Conservation (phyloP, 2,888 invertebrate genomes). For the Brenthis ino region DNA sequence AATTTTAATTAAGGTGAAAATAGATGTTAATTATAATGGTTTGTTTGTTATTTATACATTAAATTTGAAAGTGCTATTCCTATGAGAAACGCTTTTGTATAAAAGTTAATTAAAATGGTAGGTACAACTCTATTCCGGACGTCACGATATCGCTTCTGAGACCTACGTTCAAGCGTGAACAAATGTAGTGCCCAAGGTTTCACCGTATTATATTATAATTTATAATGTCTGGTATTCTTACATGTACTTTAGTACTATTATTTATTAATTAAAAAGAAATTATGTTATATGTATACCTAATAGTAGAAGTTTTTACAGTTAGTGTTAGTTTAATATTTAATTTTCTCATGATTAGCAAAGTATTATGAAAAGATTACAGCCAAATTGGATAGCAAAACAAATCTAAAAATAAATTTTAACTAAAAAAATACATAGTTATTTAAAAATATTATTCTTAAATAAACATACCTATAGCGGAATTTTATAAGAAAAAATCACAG, state of each 20-base stretch:
- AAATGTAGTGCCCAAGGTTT: slow-evolving; percentile 32
- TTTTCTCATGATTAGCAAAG: too few species aligned
- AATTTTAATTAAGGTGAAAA: background rate
- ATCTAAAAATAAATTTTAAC: too few species aligned
- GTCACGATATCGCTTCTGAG: slow-evolving; percentile 38
- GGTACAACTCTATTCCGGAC: slow-evolving; percentile 35
- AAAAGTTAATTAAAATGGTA: slow-evolving; percentile 38
- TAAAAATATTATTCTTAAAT: too few species aligned
- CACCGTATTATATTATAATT: slow-evolving; percentile 23
- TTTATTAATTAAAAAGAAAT: background rate
- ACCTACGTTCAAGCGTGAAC: slow-evolving; percentile 30
- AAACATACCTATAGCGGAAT: too few species aligned
- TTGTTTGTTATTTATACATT: background rate
- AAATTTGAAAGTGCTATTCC: slow-evolving; percentile 3
- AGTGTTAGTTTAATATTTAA: too few species aligned
- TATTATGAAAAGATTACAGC: too few species aligned
- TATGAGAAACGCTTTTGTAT: slow-evolving; percentile 18
- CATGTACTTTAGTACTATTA: background rate
- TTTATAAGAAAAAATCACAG: too few species aligned
- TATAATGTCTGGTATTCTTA: slow-evolving; percentile 18
- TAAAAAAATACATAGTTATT: too few species aligned
- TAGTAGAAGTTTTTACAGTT: too few species aligned
- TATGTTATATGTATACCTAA: too few species aligned
- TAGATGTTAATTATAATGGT: background rate
- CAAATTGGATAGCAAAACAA: too few species aligned